phyloP scores from a whole-genome alignment of 2,888 invertebrate species.

The Chrysomela aeneicollis region DNA sequence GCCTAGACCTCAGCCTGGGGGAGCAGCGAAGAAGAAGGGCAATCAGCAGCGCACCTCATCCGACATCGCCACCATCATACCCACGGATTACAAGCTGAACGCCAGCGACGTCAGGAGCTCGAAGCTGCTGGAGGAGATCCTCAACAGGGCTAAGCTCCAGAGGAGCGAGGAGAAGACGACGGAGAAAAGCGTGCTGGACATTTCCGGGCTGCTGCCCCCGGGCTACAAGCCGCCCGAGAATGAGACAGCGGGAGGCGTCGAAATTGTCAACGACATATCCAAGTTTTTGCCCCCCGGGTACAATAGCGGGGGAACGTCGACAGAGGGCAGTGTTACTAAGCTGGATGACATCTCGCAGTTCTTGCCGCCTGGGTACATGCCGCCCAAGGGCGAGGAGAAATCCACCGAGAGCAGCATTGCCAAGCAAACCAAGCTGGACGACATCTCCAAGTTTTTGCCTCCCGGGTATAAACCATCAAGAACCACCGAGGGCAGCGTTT shows the following conservation, averaged over 20 bases:
- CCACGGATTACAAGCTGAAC: conserved; percentile 59
- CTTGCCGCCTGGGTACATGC: conserved; percentile 52
- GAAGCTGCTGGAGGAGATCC: conserved; percentile 46
- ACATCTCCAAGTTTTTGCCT: conserved; percentile 59
- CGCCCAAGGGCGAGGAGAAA: conserved; percentile 29
- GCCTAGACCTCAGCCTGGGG: conserved; percentile 33
- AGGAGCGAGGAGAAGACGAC: conserved; percentile 15
- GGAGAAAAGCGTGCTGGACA: conserved; percentile 51
- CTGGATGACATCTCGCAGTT: conserved; percentile 57
- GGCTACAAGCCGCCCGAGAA: conserved; percentile 65
- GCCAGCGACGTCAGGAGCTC: conserved; percentile 44
- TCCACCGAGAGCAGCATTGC: conserved; percentile 29
- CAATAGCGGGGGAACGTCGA: conserved; percentile 57
- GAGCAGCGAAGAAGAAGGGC: conserved; percentile 33
- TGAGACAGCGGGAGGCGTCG: no score
- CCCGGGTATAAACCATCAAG: conserved; percentile 62
- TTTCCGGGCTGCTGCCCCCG: conserved; percentile 71
- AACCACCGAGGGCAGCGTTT: conserved; percentile 30
- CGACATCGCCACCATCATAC: conserved; percentile 57
- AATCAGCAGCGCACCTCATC: conserved; percentile 42
- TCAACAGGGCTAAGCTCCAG: conserved; percentile 39
- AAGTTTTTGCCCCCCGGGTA: conserved; percentile 60
- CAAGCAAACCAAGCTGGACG: conserved; percentile 56
- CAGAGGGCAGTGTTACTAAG: conserved; percentile 50
- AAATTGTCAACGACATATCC: conserved; percentile 55